Conservation (phyloP, 2,113 vertebrate species). For the Chascanopsetta lugubris region DNA sequence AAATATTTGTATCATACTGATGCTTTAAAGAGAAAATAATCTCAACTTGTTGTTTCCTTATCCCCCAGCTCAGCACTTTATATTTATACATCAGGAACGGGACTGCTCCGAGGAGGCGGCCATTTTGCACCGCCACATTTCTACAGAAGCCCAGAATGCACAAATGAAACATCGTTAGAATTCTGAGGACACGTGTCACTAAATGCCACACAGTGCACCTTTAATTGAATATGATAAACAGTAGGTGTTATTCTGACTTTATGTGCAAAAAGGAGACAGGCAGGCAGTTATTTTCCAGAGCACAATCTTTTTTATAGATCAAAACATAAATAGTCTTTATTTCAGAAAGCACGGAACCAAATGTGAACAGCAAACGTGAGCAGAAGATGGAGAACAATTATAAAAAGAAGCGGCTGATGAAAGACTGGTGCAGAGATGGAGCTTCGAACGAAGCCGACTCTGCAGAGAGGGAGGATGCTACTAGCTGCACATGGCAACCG, state of each 20-base stretch:
- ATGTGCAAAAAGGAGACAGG: background rate
- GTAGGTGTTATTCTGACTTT: background rate
- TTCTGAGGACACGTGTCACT: no score
- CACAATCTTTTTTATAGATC: conserved; percentile 69
- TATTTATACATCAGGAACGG: no score
- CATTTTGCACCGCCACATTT: no score
- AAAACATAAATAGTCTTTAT: conserved; percentile 69
- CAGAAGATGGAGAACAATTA: conserved; percentile 65
- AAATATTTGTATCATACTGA: no score
- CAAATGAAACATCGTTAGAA: no score
- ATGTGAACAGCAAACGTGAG: conserved; percentile 58
- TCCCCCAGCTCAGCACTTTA: no score
- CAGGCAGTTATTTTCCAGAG: conserved; percentile 42
- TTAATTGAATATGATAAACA: no score
- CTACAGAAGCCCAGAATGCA: no score
- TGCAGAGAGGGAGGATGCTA: conserved; percentile 55
- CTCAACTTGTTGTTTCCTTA: no score
- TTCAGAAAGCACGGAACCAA: conserved; percentile 62
- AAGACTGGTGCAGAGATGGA: conserved; percentile 29
- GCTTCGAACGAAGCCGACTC: conserved; percentile 44
- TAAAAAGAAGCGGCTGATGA: conserved; percentile 54
- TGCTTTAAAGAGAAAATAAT: no score
- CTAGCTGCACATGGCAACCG: conserved; percentile 65
- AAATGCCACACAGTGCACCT: no score
- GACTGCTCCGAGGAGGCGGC: no score